These are phyloP conservation scores for Orycteropus afer DNA, from an alignment of 2,113 vertebrate species.

Conservation along the genomic window DNA sequence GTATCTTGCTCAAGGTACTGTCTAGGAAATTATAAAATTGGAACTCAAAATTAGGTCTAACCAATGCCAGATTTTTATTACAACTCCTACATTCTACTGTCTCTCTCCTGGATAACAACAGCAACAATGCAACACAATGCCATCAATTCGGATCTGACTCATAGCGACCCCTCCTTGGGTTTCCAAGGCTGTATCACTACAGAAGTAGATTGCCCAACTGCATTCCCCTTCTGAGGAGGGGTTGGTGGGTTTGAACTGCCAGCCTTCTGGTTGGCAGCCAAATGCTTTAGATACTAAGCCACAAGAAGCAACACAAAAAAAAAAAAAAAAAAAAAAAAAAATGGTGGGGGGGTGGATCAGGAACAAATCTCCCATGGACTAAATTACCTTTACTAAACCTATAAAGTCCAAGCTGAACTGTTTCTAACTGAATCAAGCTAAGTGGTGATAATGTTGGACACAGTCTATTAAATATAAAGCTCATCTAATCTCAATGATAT, in stretches of 20 bases:
- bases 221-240: no score
- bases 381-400: constrained; percentile 18
- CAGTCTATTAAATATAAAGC: neutral
- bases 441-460: neutral
- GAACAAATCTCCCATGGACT: neutral
- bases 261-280: no score
- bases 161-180: no score
- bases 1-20: neutral
- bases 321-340: neutral
- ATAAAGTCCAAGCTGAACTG: constrained; percentile 38
- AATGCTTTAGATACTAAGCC: no score
- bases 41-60: neutral
- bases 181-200: no score
- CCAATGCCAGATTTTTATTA: neutral
- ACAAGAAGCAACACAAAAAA: rapidly evolving
- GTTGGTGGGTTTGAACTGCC: no score
- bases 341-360: no score
- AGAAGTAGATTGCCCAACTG: no score
- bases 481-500: constrained; percentile 46
- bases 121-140: no score
- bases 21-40: neutral
- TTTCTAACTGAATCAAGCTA: neutral
- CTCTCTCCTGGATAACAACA: neutral
- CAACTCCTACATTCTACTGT: rapidly evolving
- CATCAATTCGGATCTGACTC: no score